phyloP scores from a whole-genome alignment of 2,113 vertebrate genomes.

The Lycaon pictus region DNA sequence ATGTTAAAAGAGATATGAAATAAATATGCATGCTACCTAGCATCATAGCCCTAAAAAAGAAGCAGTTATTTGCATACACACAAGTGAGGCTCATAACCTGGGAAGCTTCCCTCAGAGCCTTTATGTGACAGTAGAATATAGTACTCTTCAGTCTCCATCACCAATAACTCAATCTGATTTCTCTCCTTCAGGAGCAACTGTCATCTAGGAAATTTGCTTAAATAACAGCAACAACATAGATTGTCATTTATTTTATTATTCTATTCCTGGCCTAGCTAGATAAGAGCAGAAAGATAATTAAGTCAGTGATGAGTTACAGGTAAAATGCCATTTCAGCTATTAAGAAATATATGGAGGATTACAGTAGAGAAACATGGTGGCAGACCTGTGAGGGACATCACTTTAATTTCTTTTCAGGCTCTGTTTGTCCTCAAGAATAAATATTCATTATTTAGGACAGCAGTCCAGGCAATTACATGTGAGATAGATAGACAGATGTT shows the following conservation, averaged over 20 bases:
- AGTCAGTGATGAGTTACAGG: background rate
- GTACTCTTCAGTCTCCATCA: background rate
- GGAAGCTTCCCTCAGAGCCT: background rate
- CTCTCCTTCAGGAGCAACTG: background rate
- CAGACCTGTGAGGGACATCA: background rate
- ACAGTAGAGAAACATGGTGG: background rate
- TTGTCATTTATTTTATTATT: conserved; percentile 55
- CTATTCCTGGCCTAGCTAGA: background rate
- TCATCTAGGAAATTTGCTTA: conserved; percentile 3
- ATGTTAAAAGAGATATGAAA: background rate
- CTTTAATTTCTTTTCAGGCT: background rate
- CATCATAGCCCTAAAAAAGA: background rate
- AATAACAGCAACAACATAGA: conserved; percentile 44
- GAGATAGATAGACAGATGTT: background rate
- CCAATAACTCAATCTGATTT: background rate
- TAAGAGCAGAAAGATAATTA: conserved; percentile 58
- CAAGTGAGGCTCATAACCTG: background rate
- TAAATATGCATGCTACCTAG: background rate
- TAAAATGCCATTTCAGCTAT: conserved; percentile 14
- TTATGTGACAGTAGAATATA: background rate
- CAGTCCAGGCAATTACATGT: background rate
- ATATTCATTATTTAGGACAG: background rate
- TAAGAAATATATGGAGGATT: background rate
- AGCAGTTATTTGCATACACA: background rate
- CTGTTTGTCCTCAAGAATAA: conserved; percentile 31